Evolutionary conservation across 2,113 vertebrate species (phyloP).

Genomic region (Pan paniscus): DNA sequence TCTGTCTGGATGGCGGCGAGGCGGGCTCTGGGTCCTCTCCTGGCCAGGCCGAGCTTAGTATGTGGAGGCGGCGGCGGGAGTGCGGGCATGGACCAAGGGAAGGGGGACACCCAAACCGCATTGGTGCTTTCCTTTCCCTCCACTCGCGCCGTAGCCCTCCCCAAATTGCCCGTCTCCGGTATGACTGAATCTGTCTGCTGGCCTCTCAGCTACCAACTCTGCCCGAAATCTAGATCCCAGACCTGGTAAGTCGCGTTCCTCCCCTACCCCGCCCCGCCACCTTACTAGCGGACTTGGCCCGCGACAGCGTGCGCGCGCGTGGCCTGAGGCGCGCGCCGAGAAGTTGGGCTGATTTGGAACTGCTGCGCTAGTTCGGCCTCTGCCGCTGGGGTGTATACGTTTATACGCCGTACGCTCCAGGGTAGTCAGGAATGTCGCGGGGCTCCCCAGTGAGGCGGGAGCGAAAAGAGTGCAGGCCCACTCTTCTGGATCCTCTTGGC

Average conservation of each 20-base stretch:
- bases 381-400: background rate
- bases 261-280: slow-evolving; percentile 36
- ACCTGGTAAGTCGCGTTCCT: slow-evolving; percentile 84
- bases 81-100: background rate
- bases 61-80: background rate
- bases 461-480: background rate
- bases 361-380: background rate
- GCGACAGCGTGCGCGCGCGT: background rate
- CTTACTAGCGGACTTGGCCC: background rate
- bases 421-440: background rate
- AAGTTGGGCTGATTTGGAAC: background rate
- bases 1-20: background rate
- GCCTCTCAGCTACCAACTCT: slow-evolving; percentile 81
- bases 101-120: background rate
- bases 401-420: background rate
- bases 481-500: background rate
- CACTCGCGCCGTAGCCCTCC: slow-evolving; percentile 19
- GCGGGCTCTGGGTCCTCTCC: background rate
- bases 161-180: slow-evolving; percentile 73
- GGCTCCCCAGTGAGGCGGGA: background rate
- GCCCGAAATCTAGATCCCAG: slow-evolving; percentile 83
- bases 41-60: background rate
- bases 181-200: slow-evolving; percentile 69
- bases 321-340: background rate
- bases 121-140: slow-evolving; percentile 45